Evolutionary conservation across 2,888 invertebrate genomes (phyloP).

Genomic region (Chromoteleia sp.): DNA sequence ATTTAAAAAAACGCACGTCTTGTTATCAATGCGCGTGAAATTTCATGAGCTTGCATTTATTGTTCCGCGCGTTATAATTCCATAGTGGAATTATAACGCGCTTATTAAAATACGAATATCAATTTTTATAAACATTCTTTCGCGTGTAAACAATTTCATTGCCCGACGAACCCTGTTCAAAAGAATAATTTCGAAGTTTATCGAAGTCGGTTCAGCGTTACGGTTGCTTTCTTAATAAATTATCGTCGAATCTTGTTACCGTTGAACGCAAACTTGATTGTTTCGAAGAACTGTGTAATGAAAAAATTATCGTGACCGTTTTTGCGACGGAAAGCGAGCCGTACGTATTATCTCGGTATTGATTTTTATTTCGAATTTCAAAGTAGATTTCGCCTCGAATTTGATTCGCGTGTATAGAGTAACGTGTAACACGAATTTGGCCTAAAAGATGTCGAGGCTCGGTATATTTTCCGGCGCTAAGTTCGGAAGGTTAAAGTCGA

Average conservation of each 20-base stretch:
- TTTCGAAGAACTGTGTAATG: neutral
- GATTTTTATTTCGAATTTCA: slow-evolving; percentile 22
- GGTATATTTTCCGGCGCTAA: slow-evolving; percentile 51
- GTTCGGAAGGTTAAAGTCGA: slow-evolving; percentile 48
- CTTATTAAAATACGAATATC: slow-evolving; percentile 5
- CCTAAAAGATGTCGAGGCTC: slow-evolving; percentile 42
- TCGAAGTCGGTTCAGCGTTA: slow-evolving; percentile 13
- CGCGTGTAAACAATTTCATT: slow-evolving; percentile 7
- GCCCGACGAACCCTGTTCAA: neutral
- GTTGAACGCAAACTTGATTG: slow-evolving; percentile 4
- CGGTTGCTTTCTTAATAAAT: slow-evolving; percentile 12
- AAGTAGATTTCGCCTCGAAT: slow-evolving; percentile 43
- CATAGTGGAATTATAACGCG: neutral
- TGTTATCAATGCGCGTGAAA: slow-evolving; percentile 20
- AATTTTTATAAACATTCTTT: slow-evolving; percentile 3
- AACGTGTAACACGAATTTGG: slow-evolving; percentile 10
- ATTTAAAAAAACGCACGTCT: slow-evolving; percentile 25
- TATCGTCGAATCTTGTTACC: slow-evolving; percentile 12
- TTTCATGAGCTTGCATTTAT: slow-evolving; percentile 30
- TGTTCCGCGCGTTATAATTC: slow-evolving; percentile 1
- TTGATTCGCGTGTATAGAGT: slow-evolving; percentile 11
- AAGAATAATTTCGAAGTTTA: slow-evolving; percentile 15
- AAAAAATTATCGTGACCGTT: neutral
- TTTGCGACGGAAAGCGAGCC: no score
- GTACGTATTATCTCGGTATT: neutral